Evolutionary conservation across 2,113 vertebrate species (phyloP).

Genomic region (Ornithorhynchus anatinus): DNA sequence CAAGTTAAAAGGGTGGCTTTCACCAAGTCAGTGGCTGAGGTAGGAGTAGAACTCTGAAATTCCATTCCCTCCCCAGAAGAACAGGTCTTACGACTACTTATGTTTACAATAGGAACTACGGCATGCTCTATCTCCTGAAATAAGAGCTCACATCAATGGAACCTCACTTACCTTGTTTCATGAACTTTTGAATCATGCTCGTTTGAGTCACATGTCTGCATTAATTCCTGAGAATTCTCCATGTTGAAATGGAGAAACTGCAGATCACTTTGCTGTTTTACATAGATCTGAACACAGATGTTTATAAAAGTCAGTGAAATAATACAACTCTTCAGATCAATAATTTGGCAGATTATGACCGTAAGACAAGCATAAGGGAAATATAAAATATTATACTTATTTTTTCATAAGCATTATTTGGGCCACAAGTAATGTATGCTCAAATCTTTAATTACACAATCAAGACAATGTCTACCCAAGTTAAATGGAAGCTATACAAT

Average conservation of each 20-base stretch:
- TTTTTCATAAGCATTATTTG: too few species aligned
- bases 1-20: too few species aligned
- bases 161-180: constrained; percentile 67
- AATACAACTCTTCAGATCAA: neutral
- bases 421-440: too few species aligned
- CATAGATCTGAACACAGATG: constrained; percentile 77
- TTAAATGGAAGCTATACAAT: too few species aligned
- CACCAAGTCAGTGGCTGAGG: neutral
- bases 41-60: neutral
- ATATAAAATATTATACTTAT: too few species aligned
- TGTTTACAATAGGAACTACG: neutral
- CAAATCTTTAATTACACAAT: too few species aligned
- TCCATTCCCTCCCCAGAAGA: too few species aligned
- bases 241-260: constrained; percentile 81
- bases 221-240: constrained; percentile 72
- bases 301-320: neutral
- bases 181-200: constrained; percentile 20
- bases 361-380: too few species aligned
- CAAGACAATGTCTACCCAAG: too few species aligned
- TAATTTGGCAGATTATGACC: neutral
- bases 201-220: constrained; percentile 57
- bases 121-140: neutral
- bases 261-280: constrained; percentile 83
- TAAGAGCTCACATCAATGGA: neutral
- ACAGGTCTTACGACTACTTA: neutral